Conservation (phyloP, 2,113 vertebrate species). For the Petroica traversi region DNA sequence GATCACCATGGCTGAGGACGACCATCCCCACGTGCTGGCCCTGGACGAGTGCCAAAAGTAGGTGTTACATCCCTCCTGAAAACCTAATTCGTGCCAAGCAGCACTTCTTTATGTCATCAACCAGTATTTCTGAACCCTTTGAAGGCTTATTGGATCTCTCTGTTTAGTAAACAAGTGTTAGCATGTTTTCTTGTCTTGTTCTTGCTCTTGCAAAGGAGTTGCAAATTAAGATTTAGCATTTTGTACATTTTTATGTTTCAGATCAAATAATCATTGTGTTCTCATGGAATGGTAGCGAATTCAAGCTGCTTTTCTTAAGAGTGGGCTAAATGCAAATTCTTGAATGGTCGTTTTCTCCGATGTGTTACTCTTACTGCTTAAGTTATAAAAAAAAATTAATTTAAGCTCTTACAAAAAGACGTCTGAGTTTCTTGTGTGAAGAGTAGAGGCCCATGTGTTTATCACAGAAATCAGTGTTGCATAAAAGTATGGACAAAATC, state of each 20-base stretch:
- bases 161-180: accelerated
- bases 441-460: not conserved
- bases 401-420: not conserved
- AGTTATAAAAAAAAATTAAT: not conserved
- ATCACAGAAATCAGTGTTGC: not conserved
- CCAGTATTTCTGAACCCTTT: not conserved
- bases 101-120: not conserved
- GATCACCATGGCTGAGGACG: conserved; percentile 91
- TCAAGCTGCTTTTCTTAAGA: not conserved
- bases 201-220: not conserved
- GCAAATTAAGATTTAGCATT: not conserved
- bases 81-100: not conserved
- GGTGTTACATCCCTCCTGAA: not conserved
- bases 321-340: not conserved
- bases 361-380: not conserved
- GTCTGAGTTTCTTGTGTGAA: not conserved
- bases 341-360: accelerated
- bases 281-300: not conserved
- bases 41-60: conserved; percentile 96
- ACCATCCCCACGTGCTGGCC: conserved; percentile 91
- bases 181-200: accelerated
- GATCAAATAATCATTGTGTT: not conserved
- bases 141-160: not conserved
- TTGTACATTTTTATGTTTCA: not conserved
- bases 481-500: not conserved